Evolutionary conservation across 2,113 vertebrate species (phyloP).

Genomic region (Ranitomeya imitator): DNA sequence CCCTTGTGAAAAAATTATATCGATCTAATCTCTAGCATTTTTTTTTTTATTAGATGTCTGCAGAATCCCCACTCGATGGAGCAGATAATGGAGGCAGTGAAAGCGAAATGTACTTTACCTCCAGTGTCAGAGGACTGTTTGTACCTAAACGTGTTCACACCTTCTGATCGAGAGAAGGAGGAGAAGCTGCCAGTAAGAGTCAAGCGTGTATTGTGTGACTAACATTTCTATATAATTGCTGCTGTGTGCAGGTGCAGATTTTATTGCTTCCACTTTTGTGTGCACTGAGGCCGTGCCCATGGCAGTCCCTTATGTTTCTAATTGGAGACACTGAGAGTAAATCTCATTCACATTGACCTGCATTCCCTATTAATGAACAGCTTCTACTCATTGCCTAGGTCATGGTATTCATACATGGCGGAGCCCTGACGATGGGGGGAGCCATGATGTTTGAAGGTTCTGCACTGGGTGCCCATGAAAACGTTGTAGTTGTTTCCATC

Average conservation of each 20-base stretch:
- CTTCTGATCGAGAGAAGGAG: slow-evolving; percentile 21
- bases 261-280: too few relatives aligned
- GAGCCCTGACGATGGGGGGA: slow-evolving; percentile 69
- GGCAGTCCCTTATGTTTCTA: neutral
- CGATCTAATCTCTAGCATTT: too few relatives aligned
- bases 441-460: slow-evolving; percentile 75
- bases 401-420: slow-evolving; percentile 87
- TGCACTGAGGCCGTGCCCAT: neutral
- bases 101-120: neutral
- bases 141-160: slow-evolving; percentile 54
- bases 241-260: neutral
- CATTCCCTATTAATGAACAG: neutral
- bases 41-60: slow-evolving; percentile 13
- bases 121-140: slow-evolving; percentile 52
- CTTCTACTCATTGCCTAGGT: slow-evolving; percentile 71
- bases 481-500: slow-evolving; percentile 79
- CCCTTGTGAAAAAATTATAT: too few relatives aligned
- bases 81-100: neutral
- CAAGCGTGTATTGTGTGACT: too few relatives aligned
- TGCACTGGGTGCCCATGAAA: slow-evolving; percentile 75
- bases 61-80: neutral
- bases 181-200: slow-evolving; percentile 49
- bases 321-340: neutral
- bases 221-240: neutral
- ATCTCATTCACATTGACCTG: neutral